Percentiles rank a stretch among this genome's conserved stretches.
Evolutionary conservation across 1,140 invertebrate species (phyloP).

Genomic region (Anthonomus grandis): DNA sequence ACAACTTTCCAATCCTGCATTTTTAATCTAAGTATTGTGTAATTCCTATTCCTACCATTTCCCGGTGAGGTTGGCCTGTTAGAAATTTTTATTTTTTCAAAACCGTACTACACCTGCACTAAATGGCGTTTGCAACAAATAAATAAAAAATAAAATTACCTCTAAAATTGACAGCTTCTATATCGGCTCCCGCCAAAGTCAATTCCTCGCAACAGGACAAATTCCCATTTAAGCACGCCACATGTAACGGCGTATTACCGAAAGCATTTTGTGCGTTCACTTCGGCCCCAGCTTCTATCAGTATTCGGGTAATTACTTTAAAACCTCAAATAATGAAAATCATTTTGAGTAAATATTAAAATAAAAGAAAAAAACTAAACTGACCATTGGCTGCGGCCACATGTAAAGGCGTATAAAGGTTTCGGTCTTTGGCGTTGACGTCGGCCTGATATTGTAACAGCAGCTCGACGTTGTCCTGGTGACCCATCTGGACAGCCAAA

Average conservation of each 20-base stretch:
- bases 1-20: too few species aligned
- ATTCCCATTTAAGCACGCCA: slow-evolving; percentile 63
- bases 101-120: too few species aligned
- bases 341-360: not conserved
- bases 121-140: not conserved
- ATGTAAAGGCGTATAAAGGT: slow-evolving; percentile 59
- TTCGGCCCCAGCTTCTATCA: slow-evolving; percentile 57
- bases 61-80: too few species aligned
- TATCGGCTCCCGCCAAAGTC: slow-evolving; percentile 49
- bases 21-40: too few species aligned
- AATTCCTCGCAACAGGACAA: slow-evolving; percentile 54
- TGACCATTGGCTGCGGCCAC: slow-evolving; percentile 60
- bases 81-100: too few species aligned
- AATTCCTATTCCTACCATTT: too few species aligned
- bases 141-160: slow-evolving; percentile 20
- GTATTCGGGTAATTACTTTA: slow-evolving; percentile 42
- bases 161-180: slow-evolving; percentile 50
- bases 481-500: slow-evolving; percentile 90
- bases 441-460: slow-evolving; percentile 85
- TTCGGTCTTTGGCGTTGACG: slow-evolving; percentile 61
- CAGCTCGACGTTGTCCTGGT: slow-evolving; percentile 87
- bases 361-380: not conserved
- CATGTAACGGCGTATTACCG: slow-evolving; percentile 62
- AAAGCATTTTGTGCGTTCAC: slow-evolving; percentile 57
- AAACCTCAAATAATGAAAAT: slow-evolving; percentile 46